These are phyloP conservation scores for Sphaeridia pumilis DNA, from an alignment of 2,888 invertebrate genomes.

Conservation along the genomic window DNA sequence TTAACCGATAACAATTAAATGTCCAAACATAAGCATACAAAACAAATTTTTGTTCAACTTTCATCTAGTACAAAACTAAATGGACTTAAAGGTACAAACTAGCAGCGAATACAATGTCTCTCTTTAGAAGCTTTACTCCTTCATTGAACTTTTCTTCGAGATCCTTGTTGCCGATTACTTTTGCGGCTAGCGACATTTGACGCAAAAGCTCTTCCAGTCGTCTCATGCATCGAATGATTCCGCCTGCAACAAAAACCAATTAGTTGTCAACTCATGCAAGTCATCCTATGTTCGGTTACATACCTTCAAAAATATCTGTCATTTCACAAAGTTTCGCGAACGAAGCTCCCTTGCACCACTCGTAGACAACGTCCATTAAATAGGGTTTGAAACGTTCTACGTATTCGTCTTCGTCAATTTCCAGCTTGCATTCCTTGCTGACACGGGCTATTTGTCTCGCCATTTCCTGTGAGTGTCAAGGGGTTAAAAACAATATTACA, in stretches of 20 bases:
- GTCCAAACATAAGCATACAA: no score
- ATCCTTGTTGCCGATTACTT: constrained; percentile 91
- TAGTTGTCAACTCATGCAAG: background rate
- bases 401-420: constrained; percentile 78
- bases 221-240: constrained; percentile 83
- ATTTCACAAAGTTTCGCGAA: constrained; percentile 89
- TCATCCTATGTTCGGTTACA: background rate
- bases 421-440: constrained; percentile 69
- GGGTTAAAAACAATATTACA: constrained; percentile 3
- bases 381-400: constrained; percentile 85
- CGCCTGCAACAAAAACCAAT: constrained; percentile 45
- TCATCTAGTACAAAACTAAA: no score
- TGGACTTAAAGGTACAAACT: constrained; percentile 74
- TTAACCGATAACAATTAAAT: no score
- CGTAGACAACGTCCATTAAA: constrained; percentile 92
- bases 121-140: constrained; percentile 78
- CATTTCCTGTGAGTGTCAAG: constrained; percentile 58
- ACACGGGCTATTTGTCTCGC: constrained; percentile 85
- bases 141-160: constrained; percentile 91
- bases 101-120: constrained; percentile 99
- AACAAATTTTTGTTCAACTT: no score
- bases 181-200: constrained; percentile 90
- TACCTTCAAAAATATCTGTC: constrained; percentile 93
- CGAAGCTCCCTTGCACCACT: constrained; percentile 87
- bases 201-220: constrained; percentile 88